Evolutionary conservation across 92 coral and sea anemone species (phyloP), one percentile per base, ranked within the genome.

Genomic region (Epizoanthus illoricatus): DNA sequence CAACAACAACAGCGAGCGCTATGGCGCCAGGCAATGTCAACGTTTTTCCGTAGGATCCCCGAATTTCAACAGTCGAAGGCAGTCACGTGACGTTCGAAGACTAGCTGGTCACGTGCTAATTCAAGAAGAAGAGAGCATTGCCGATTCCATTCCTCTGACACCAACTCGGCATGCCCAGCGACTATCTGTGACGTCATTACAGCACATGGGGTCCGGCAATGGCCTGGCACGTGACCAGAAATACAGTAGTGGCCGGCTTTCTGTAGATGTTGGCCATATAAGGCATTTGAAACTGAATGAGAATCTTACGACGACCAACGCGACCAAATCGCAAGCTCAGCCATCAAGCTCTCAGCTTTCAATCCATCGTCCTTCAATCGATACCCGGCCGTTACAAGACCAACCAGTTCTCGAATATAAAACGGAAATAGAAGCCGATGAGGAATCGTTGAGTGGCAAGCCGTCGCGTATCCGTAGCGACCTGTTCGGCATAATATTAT

Each of bases 401-500:
- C 71, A 42, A 78, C 82, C 82, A 13, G 52, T 78, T 16, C 3
- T 83, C 36, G 63, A 74, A 65, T 80, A 80, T 74, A 45, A 75
- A 67, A 61, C 92, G 85, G 84, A 67, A 19, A 66, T 63, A 66
- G 64, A 85, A 84, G 33, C 64, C 24, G 82, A 45, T 61, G 72
- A 78, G 4, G 82, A 23, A 11, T 78, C 57, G 19, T 40, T 61
- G 7, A 75, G 56, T 9, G 79, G 67, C 2, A 87, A 62, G 69
- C 82, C 82, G 2, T 78, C 82, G 59, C 95, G 98, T 54, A 85
- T 94, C 55, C 88, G 93, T 23, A 90, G 92, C 67, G 99, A 97
- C 67, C 89, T 97, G 60, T 86, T 94, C 11, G 82, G 97, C 33
- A 93, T 91, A 11, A 21, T 90, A 18, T 88, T 97, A 88, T 92